Base-by-base conservation (phyloP, 2,113 vertebrate species). In the Machaerirhynchus nigripectus region DNA sequence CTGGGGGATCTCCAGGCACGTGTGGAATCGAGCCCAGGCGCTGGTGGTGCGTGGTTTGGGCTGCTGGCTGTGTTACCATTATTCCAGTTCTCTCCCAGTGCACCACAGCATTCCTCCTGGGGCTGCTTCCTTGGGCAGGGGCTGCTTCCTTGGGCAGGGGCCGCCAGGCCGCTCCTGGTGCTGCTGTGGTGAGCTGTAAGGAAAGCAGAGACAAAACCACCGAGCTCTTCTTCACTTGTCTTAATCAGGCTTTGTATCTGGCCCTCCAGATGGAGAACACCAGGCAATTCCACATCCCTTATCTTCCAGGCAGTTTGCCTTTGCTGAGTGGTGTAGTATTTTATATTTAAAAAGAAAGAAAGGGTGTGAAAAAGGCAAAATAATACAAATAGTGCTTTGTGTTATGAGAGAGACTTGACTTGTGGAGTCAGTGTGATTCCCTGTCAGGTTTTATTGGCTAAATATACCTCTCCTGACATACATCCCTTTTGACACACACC, bases 161-260 rank as follows among this genome's bases (percentile, higher is more conserved):
- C 87, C 93, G 63, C 65, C 73, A 60, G 8, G 59, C 74, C 57
- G 8, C 59, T 65, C 77, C 8, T 47, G 61, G n/a, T n/a, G n/a
- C n/a, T 21, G 70, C 64, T 60, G 53, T 61, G 56, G 70, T 20
- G 83, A 77, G 49, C 59, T 74, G 42, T 7, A 23, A 40, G 84
- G 71, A 68, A 78, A 61, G 64, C 84, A 60, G 37, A 70, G 88
- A 28, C 75, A 82, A 80, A 89, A 42, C 47, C 69, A 60, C 31
- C 3, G 1, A 39, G 87, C 73, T 76, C 49, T 86, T 91, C 84
- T 81, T 82, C 82, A 44, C 26, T 67, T 69, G 64, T 10, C 61
- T 89, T 80, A 52, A 70, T 92, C 71, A 71, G 40, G 78, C 65
- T 93, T 79, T 93, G 42, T 90, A 46, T 63, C 33, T 75, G 87